Evolutionary conservation across 2,113 vertebrate genomes (phyloP).

Genomic region (Psilopsiagon aurifrons): DNA sequence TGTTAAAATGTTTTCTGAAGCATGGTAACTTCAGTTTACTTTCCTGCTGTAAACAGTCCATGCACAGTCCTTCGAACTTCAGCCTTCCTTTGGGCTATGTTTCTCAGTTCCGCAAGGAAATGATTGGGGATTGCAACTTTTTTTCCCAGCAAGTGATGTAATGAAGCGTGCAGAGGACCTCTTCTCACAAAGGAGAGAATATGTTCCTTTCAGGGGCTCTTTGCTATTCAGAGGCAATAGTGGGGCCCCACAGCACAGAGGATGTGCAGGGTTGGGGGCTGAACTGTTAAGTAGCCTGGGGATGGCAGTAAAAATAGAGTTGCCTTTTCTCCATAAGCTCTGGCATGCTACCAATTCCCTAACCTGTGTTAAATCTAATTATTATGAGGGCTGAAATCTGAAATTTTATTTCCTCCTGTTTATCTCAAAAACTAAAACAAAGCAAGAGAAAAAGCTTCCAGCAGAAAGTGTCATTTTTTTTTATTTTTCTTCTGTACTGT

Average conservation of each 20-base stretch:
- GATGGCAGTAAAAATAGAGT: not conserved
- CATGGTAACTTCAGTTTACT: not conserved
- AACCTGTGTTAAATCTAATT: not conserved
- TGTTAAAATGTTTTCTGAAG: not conserved
- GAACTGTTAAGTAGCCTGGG: not conserved
- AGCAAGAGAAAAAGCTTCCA: not conserved
- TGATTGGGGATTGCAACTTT: not conserved
- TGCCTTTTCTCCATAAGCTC: not conserved
- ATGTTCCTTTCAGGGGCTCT: not conserved
- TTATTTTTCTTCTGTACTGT: not conserved
- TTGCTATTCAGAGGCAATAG: not conserved
- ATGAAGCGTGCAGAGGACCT: not conserved
- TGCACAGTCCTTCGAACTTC: accelerated
- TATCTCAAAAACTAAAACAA: not conserved
- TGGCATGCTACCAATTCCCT: not conserved
- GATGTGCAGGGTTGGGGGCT: not conserved
- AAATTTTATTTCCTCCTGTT: not conserved
- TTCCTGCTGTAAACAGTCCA: not conserved
- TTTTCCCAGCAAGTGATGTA: not conserved
- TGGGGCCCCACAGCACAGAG: not conserved
- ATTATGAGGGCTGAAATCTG: not conserved
- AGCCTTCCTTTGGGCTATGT: not conserved
- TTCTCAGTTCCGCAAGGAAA: not conserved
- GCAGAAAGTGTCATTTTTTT: not conserved
- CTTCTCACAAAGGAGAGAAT: not conserved